Evolutionary conservation across 2,113 vertebrate species (phyloP).

Genomic region (Otolemur garnettii): DNA sequence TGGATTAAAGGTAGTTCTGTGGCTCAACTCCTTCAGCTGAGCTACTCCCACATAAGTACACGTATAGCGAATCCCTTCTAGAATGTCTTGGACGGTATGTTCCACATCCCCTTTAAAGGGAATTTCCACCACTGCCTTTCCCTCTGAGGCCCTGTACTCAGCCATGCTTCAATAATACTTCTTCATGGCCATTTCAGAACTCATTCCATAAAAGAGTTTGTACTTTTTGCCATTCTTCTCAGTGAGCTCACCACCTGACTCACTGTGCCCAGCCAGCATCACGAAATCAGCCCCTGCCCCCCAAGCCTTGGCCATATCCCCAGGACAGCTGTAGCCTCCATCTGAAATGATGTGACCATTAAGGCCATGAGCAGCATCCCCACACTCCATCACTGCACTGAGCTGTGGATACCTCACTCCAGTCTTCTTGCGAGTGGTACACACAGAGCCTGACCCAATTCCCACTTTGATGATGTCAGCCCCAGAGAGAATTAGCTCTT

Average conservation of each 20-base stretch:
- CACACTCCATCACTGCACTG: constrained; percentile 95
- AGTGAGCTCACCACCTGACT: constrained; percentile 91
- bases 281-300: constrained; percentile 96
- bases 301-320: constrained; percentile 96
- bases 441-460: constrained; percentile 96
- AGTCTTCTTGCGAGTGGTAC: constrained; percentile 94
- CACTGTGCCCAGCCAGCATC: constrained; percentile 94
- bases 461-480: constrained; percentile 98
- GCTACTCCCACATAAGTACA: constrained; percentile 95
- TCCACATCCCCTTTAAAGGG: constrained; percentile 92
- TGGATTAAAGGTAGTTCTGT: constrained; percentile 95
- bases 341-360: constrained; percentile 96
- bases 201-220: constrained; percentile 97
- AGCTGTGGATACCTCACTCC: constrained; percentile 96
- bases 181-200: constrained; percentile 95
- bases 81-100: constrained; percentile 90
- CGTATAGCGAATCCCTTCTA: constrained; percentile 95
- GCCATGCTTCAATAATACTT: constrained; percentile 93
- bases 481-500: constrained; percentile 94
- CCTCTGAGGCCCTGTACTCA: constrained; percentile 96
- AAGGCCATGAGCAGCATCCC: constrained; percentile 94
- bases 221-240: constrained; percentile 93
- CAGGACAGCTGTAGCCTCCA: constrained; percentile 95
- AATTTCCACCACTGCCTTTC: constrained; percentile 92
- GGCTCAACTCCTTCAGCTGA: constrained; percentile 95